Evolutionary conservation across 1,140 invertebrate genomes (phyloP), one percentile per base, ranked within the genome.

Genomic region (Potamilus streckersoni): DNA sequence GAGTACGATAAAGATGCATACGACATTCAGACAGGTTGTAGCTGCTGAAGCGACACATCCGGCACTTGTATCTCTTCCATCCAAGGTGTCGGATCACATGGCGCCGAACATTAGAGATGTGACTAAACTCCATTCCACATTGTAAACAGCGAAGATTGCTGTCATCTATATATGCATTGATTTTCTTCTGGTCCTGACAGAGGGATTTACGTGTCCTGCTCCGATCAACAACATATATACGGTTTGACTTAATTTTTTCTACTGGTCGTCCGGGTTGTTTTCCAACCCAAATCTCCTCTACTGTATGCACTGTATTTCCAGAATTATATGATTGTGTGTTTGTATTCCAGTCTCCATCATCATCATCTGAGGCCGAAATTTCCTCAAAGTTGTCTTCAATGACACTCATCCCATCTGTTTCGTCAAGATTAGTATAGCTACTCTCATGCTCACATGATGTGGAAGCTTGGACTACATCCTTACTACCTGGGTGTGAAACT

Each of bases 61-160:
- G 88, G 73, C 90, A 91, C 70, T 89, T 87, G 74, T 84, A 91
- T 13, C 90, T 80, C n/a, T 84, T 84, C 88, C 89, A 90, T 13
- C 89, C 89, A 59, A 91, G 81, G 76, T 91, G 90, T 19, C 85
- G 79, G 14, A 90, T 88, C 31, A 86, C 86, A 80, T 91, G 90
- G 17, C 88, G 83, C 12, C 87, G 81, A n/a, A 90, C 76, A 80
- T 89, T 89, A 15, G 87, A 89, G 56, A 86, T 78, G n/a, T 81
- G 83, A 15, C 82, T 82, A 75, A 86, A 90, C 19, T 74, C 76
- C 58, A 83, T 80, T 19, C 84, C 77, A 82, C 90, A 91, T 63
- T 89, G 82, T n/a, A 84, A 71, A 80, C 90, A 91, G n/a, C 80
- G 78, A 23, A 86, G 64, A 0, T 85, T 83, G 14, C 79, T 81